Evolutionary conservation across 2,888 invertebrate genomes (phyloP).

Genomic region (Thereva nobilitata): DNA sequence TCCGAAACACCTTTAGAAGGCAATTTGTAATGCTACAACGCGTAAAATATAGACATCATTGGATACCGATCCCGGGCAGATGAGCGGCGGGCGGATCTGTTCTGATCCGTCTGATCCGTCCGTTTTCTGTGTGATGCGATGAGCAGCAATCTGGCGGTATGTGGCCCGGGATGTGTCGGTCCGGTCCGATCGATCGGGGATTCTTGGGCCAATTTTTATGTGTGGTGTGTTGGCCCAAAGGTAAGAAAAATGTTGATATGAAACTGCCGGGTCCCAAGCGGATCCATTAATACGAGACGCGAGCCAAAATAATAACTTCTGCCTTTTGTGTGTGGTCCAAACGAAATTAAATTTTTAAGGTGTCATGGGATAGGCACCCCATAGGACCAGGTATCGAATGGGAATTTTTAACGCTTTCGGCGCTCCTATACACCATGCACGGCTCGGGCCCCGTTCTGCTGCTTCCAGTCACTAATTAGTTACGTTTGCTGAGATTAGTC

Average conservation of each 20-base stretch:
- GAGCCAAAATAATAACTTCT: conserved; percentile 43
- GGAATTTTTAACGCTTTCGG: conserved; percentile 27
- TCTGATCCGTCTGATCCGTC: too few relatives aligned
- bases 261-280: conserved; percentile 16
- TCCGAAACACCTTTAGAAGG: conserved; percentile 46
- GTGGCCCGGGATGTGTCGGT: conserved; percentile 24
- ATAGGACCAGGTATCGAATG: conserved; percentile 29
- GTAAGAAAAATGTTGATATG: conserved; percentile 11
- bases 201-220: conserved; percentile 35
- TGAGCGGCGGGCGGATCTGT: conserved; percentile 30
- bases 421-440: background rate
- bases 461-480: conserved; percentile 33
- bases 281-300: conserved; percentile 42
- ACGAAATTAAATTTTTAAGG: conserved; percentile 37
- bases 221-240: conserved; percentile 21
- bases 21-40: conserved; percentile 42
- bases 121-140: too few relatives aligned
- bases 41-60: conserved; percentile 43
- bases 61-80: conserved; percentile 20
- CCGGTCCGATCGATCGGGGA: background rate
- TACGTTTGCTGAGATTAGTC: conserved; percentile 27
- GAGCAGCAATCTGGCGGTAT: conserved; percentile 1
- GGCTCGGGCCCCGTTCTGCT: background rate
- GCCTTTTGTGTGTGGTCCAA: conserved; percentile 42
- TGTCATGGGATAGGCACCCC: conserved; percentile 36